A percentile compares a stretch with the other conserved stretches of the same genome.
These are phyloP conservation scores for Gallinago media DNA, from an alignment of 2,113 vertebrate species.

Conservation along the genomic window DNA sequence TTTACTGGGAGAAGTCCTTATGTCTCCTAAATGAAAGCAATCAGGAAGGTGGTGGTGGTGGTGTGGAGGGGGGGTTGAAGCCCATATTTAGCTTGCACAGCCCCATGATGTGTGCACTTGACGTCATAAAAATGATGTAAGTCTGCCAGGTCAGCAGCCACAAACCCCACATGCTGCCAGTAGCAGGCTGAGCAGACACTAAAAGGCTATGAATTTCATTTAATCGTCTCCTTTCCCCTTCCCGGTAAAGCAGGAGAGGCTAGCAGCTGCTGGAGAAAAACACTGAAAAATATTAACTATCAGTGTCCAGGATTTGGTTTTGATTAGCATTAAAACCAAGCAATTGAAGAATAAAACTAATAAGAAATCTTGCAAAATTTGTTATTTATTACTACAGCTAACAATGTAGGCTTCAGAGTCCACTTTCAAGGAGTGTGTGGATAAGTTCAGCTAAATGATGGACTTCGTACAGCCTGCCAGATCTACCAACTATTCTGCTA, in stretches of 20 bases:
- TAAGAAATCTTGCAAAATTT: not conserved
- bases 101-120: not conserved
- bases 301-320: not conserved
- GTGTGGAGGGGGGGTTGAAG: not conserved
- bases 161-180: constrained; percentile 30
- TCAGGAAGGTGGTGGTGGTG: fast-evolving
- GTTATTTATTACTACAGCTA: not conserved
- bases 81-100: not conserved
- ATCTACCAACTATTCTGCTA: constrained; percentile 8
- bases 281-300: not conserved
- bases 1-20: not conserved
- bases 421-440: not conserved
- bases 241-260: not conserved
- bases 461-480: constrained; percentile 1
- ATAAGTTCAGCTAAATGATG: not conserved
- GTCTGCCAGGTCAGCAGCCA: constrained; percentile 48
- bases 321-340: not conserved
- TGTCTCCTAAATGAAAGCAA: not conserved
- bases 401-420: not conserved
- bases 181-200: not conserved
- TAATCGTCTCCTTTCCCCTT: not conserved
- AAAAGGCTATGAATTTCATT: constrained; percentile 42
- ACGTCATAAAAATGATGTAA: not conserved
- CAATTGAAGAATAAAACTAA: not conserved
- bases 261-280: not conserved